Evolutionary conservation across 2,888 invertebrate genomes (phyloP).

Genomic region (Dolomedes plantarius): DNA sequence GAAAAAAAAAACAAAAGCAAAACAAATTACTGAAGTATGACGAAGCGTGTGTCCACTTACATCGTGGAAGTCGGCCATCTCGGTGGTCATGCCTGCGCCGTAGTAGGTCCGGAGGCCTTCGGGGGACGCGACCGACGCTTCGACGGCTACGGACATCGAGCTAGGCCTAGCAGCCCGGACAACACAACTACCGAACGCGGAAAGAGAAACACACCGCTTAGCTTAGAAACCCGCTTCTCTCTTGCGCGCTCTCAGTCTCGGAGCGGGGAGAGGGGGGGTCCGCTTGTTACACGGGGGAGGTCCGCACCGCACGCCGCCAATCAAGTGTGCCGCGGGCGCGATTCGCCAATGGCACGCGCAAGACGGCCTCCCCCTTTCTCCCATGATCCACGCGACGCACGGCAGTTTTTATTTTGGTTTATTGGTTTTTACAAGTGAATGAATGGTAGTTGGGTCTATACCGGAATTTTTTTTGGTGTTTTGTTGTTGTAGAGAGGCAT

Average conservation of each 20-base stretch:
- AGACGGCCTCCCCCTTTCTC: slow-evolving; percentile 34
- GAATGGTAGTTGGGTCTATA: slow-evolving; percentile 2
- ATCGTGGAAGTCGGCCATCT: slow-evolving; percentile 71
- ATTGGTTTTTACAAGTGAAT: slow-evolving; percentile 12
- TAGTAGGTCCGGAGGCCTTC: slow-evolving; percentile 64
- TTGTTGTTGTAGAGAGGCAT: background rate
- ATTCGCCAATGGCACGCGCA: slow-evolving; percentile 69
- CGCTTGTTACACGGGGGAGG: slow-evolving; percentile 58
- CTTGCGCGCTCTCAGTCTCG: background rate
- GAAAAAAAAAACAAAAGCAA: no score
- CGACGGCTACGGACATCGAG: slow-evolving; percentile 63
- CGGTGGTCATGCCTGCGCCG: slow-evolving; percentile 69
- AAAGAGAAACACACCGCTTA: background rate
- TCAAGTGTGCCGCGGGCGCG: slow-evolving; percentile 67
- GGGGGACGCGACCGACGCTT: slow-evolving; percentile 47
- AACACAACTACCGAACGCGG: background rate
- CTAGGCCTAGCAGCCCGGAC: slow-evolving; percentile 57
- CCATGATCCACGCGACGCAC: background rate
- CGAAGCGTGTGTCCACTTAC: slow-evolving; percentile 35
- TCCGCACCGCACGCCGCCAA: slow-evolving; percentile 65
- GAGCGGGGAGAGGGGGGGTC: slow-evolving; percentile 17
- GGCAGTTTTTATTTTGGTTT: slow-evolving; percentile 11
- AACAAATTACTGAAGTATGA: no score
- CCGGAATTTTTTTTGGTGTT: background rate
- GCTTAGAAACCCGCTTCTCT: background rate